Evolutionary conservation across 2,113 vertebrate genomes (phyloP), one percentile per base, ranked within the genome.

Genomic region (Neolamprologus fasciatus): DNA sequence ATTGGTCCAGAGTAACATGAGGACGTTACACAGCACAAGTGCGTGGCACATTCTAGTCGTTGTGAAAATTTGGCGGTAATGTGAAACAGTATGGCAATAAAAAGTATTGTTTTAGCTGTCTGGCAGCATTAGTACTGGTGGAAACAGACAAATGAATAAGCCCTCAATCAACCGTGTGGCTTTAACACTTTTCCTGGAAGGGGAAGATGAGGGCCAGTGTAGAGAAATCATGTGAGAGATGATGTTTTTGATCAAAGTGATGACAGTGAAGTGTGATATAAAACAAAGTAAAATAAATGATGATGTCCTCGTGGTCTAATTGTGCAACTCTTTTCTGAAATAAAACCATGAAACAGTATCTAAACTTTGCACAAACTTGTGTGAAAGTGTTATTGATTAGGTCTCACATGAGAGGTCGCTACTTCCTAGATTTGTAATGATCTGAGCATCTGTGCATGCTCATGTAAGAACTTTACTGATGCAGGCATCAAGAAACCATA

Each of bases 21-120:
- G 91, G 93, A 95, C 86, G 86, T 93, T 91, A 82, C 85, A 83
- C 79, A 86, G 73, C 71, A 47, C 13, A 53, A 19, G 7, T 84
- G 19, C 37, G 28, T 23, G 4, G 40, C 35, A 42, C 57, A 71
- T 73, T 87, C 47, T 85, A 28, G 6, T 21, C 2, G 19, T 33
- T 33, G 33, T 47, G 87, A 84, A 83, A 78, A 76, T 21, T 28
- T 33, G 21, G 23, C 8, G 4, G 12, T n/a, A 78, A 78, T 78
- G 12, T 40, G 26, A 51, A 87, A 63, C 23, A 26, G 50, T 50
- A 33, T 80, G 3, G 2, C 5, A 55, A 55, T 26, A 7, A 40
- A 82, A 50, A 82, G 21, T 14, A 4, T 35, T 1, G 6, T 63
- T 71, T 63, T 33, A 11, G 78, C 53, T 37, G 6, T 13, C 7